A percentile compares a stretch with the other conserved stretches of the same genome.
These are phyloP conservation scores for Trigoniulus corallinus DNA, from an alignment of 1,140 invertebrate genomes.

Conservation along the genomic window DNA sequence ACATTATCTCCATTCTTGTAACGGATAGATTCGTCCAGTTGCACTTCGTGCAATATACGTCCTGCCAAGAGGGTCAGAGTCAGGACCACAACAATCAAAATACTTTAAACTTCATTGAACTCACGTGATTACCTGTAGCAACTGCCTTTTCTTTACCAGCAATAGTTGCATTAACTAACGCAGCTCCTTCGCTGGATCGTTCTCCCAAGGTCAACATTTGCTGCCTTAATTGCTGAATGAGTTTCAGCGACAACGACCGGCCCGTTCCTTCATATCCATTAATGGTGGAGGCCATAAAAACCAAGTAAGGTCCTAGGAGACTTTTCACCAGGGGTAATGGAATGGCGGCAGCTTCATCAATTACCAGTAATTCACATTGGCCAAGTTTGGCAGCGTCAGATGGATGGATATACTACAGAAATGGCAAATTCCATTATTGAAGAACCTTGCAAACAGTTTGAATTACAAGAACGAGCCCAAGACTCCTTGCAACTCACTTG, in stretches of 20 bases:
- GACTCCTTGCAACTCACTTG: slow-evolving; percentile 31
- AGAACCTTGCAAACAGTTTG: slow-evolving; percentile 1
- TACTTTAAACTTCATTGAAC: not conserved
- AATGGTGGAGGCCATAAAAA: slow-evolving; percentile 92
- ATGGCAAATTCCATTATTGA: no score
- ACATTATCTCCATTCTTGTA: slow-evolving; percentile 75
- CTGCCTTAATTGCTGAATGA: slow-evolving; percentile 70
- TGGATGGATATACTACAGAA: slow-evolving; percentile 76
- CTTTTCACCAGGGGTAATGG: slow-evolving; percentile 83
- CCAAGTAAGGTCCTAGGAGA: slow-evolving; percentile 80
- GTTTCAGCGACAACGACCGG: slow-evolving; percentile 82
- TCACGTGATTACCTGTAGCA: not conserved
- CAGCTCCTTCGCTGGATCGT: no score
- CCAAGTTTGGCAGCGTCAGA: slow-evolving; percentile 71
- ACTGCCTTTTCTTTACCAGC: not conserved
- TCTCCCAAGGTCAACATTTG: no score
- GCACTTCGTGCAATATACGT: slow-evolving; percentile 28
- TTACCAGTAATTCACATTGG: slow-evolving; percentile 86
- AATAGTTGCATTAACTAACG: no score
- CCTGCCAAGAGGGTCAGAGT: slow-evolving; percentile 20
- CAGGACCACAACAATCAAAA: not conserved
- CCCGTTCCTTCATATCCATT: slow-evolving; percentile 98
- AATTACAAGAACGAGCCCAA: slow-evolving; percentile 7
- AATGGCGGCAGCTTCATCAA: slow-evolving; percentile 98
- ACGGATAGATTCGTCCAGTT: slow-evolving; percentile 83